Evolutionary conservation across 2,888 invertebrate species (phyloP).

Genomic region (Papilio demoleus): DNA sequence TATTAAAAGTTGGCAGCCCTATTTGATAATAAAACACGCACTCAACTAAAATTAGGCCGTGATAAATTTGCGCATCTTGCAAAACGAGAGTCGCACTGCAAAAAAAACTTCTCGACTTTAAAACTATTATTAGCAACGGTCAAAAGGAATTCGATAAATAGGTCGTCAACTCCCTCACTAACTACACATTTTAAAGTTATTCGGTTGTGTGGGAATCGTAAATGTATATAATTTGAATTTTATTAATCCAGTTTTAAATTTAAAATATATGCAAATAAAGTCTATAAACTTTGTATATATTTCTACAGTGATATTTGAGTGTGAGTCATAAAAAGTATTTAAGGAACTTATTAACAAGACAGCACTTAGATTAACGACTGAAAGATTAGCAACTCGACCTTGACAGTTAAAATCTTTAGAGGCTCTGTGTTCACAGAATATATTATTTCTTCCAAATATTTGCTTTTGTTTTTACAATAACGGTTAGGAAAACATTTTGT

Average conservation of each 20-base stretch:
- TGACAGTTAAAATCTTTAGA: neutral
- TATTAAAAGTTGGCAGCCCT: conserved; percentile 4
- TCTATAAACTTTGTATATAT: neutral
- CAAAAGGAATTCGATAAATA: conserved; percentile 31
- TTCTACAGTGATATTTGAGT: neutral
- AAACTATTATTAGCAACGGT: conserved; percentile 35
- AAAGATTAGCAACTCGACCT: neutral
- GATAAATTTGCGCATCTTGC: conserved; percentile 25
- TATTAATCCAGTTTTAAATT: conserved; percentile 8
- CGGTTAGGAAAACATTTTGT: too few relatives aligned
- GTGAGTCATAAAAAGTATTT: neutral
- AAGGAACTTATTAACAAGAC: neutral
- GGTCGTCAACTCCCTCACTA: conserved; percentile 20
- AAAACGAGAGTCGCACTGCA: conserved; percentile 14
- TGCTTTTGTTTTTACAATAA: too few relatives aligned
- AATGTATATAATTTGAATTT: neutral
- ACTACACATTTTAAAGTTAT: neutral
- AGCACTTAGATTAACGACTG: neutral
- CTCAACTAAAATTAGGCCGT: conserved; percentile 12
- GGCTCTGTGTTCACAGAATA: neutral
- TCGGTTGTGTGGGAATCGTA: conserved; percentile 1
- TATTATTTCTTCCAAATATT: neutral
- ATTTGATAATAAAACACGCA: neutral
- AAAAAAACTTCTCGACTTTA: conserved; percentile 2
- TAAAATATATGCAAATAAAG: conserved; percentile 11